phyloP scores from a whole-genome alignment of 2,797 vertebrate genomes.

The Anisognathus igniventris region DNA sequence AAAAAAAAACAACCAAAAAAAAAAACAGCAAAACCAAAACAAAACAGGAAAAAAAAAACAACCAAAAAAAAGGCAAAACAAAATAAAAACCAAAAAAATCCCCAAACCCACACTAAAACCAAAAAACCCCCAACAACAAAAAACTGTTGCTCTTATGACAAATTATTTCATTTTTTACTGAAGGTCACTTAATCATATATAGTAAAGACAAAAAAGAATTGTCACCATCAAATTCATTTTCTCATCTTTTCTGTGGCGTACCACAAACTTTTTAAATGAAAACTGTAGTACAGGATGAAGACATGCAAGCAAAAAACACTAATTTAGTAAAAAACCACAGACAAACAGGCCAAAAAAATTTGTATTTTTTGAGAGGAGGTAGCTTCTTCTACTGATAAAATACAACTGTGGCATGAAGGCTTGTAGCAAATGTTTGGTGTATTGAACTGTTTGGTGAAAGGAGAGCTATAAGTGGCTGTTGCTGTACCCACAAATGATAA shows the following conservation, averaged over 20 bases:
- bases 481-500: neutral
- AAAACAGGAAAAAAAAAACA: neutral
- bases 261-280: conserved; percentile 43
- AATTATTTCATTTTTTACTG: conserved; percentile 82
- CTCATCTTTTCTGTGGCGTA: conserved; percentile 36
- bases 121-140: neutral
- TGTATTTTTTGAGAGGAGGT: conserved; percentile 13
- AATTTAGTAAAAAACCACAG: conserved; percentile 40
- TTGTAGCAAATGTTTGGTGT: neutral
- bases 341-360: conserved; percentile 44
- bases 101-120: neutral
- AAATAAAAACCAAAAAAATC: neutral
- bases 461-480: neutral
- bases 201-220: conserved; percentile 35
- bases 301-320: conserved; percentile 57
- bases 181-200: conserved; percentile 65
- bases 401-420: neutral
- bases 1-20: no score
- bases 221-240: conserved; percentile 46
- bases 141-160: conserved; percentile 79
- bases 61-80: neutral
- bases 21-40: neutral
- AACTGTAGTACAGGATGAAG: conserved; percentile 56
- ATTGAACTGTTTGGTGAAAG: neutral
- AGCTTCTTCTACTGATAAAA: conserved; percentile 58